Percentiles rank a stretch among this genome's conserved stretches.
Conservation (phyloP, 2,113 vertebrate species). For the Fregetta grallaria region DNA sequence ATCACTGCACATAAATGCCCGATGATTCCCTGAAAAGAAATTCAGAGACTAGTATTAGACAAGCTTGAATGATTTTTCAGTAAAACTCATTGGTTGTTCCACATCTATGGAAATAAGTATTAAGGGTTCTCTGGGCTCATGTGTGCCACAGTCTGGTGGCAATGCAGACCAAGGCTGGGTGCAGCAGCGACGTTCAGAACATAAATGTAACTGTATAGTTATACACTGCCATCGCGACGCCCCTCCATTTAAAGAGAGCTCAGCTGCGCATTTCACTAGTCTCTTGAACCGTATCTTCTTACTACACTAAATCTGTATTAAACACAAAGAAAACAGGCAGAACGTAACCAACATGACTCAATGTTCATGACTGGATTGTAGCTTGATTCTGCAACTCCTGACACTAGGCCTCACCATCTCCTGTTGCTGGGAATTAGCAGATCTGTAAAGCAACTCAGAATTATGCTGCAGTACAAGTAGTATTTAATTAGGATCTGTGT, state of each 20-base stretch:
- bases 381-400: background rate
- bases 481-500: background rate
- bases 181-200: rapidly evolving
- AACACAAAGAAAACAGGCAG: background rate
- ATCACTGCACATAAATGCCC: background rate
- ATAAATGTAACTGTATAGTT: background rate
- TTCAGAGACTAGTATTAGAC: background rate
- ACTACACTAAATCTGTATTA: background rate
- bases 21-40: background rate
- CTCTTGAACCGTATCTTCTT: background rate
- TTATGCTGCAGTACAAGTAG: background rate
- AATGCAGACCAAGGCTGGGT: background rate
- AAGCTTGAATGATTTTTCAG: background rate
- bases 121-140: background rate
- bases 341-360: background rate
- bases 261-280: background rate
- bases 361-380: background rate
- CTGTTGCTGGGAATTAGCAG: background rate
- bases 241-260: background rate
- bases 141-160: background rate
- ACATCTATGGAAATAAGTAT: background rate
- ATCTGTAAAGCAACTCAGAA: background rate
- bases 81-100: background rate
- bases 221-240: background rate
- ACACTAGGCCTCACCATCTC: background rate